A percentile compares a stretch with the other conserved stretches of the same genome.
Conservation (phyloP, 2,797 vertebrate genomes). For the Enteromius afrohamiltoni region DNA sequence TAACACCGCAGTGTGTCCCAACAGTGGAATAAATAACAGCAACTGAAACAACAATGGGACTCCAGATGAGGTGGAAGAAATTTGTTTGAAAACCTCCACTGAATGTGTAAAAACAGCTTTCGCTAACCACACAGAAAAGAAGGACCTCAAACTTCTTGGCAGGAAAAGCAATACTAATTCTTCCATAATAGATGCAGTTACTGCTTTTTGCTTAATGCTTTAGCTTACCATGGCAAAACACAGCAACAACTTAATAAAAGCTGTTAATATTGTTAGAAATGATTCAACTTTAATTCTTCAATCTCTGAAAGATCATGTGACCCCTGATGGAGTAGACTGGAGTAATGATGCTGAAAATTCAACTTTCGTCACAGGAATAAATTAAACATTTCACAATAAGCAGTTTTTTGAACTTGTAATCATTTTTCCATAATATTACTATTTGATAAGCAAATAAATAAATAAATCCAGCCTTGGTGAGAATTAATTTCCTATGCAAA, state of each 20-base stretch:
- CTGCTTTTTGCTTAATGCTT: not conserved
- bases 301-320: not conserved
- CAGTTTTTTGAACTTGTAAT: no score
- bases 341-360: not conserved
- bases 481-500: not conserved
- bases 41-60: constrained; percentile 22
- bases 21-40: constrained; percentile 19
- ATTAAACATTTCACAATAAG: not conserved
- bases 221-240: not conserved
- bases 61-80: constrained; percentile 19
- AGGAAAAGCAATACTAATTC: not conserved
- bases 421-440: no score
- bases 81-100: not conserved
- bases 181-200: not conserved
- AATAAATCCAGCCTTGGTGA: not conserved
- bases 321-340: not conserved
- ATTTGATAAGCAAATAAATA: not conserved
- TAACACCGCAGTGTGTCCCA: constrained; percentile 14
- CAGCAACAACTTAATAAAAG: not conserved
- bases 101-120: not conserved
- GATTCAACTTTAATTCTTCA: not conserved
- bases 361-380: not conserved
- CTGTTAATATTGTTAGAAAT: not conserved
- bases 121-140: not conserved
- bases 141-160: not conserved